Evolutionary conservation across 2,113 vertebrate species (phyloP), one percentile per base, ranked within the genome.

Genomic region (Petrocephalus zakoni): DNA sequence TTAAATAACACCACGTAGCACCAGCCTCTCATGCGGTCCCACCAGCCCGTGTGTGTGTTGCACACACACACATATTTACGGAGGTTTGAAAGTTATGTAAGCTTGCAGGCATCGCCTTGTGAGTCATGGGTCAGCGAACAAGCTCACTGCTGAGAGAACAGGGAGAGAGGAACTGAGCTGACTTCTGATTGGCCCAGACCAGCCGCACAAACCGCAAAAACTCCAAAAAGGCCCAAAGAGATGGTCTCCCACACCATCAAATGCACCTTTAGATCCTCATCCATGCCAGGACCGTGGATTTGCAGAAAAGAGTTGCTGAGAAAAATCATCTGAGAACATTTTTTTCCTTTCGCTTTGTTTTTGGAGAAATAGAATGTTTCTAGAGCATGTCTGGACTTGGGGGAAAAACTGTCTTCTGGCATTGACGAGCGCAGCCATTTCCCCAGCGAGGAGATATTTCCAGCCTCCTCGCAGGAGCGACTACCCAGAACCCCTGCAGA

Each of bases 371-470:
- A 68, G 46, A 92, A 87, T 91, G 90, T 91, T 92, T 91, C 49
- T 88, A 89, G 89, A 87, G 72, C 88, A 89, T 89, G 89, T 88
- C 89, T 90, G 87, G 87, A 89, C 90, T 91, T 91, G 37, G 84
- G 90, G 86, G 89, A 88, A 75, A 88, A 85, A 88, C 87, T 84
- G 88, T 89, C 90, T 91, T 89, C 88, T 81, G 86, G 88, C 88
- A 90, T 91, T 92, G 90, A 91, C 88, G 91, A 90, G 90, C 42
- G 51, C 85, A 91, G 89, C 86, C 88, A 87, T 91, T 89, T 93
- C 90, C 92, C 91, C 89, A 89, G 90, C 87, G 91, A 87, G 90
- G 56, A 90, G 89, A 91, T 90, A 91, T 90, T 92, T 93, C 89
- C 85, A 86, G 88, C 87, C 83, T 49, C 52, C 64, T 90, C 88